These are phyloP conservation scores for Zaprionus tsacasi DNA, from an alignment of 1,140 invertebrate genomes.

Conservation along the genomic window DNA sequence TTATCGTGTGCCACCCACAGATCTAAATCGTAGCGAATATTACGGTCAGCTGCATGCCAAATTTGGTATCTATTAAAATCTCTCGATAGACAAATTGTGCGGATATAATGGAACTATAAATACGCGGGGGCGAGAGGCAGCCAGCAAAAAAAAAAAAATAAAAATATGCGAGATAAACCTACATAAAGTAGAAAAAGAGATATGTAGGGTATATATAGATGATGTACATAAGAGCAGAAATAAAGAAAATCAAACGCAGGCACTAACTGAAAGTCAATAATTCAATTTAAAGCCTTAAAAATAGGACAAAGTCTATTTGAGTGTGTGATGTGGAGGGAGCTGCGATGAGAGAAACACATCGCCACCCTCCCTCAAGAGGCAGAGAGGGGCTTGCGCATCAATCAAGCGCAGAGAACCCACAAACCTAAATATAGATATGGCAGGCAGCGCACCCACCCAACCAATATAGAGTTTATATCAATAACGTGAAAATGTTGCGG, in stretches of 20 bases:
- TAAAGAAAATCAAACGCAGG: constrained; percentile 29
- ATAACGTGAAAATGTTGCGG: constrained; percentile 39
- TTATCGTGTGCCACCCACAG: constrained; percentile 23
- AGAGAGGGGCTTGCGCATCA: constrained; percentile 31
- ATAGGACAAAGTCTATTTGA: constrained; percentile 68
- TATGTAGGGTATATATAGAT: not conserved
- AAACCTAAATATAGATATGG: constrained; percentile 48
- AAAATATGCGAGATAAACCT: not conserved
- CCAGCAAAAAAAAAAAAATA: not conserved
- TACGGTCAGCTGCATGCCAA: constrained; percentile 48
- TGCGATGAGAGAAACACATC: not conserved
- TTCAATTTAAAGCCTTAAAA: constrained; percentile 67
- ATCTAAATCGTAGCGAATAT: constrained; percentile 42
- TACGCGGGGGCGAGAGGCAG: constrained; percentile 42
- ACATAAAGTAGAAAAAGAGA: not conserved
- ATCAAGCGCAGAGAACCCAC: constrained; percentile 37
- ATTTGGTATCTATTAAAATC: constrained; percentile 69
- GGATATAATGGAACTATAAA: constrained; percentile 63
- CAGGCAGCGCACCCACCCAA: not conserved
- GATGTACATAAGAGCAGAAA: constrained; percentile 12
- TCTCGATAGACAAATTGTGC: constrained; percentile 32
- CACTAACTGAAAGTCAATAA: constrained; percentile 39
- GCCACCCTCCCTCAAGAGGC: not conserved
- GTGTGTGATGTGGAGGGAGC: constrained; percentile 16
- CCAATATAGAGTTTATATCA: constrained; percentile 24